Evolutionary conservation across 2,797 vertebrate species (phyloP), one percentile per base, ranked within the genome.

Genomic region (Clarias platycephalus): DNA sequence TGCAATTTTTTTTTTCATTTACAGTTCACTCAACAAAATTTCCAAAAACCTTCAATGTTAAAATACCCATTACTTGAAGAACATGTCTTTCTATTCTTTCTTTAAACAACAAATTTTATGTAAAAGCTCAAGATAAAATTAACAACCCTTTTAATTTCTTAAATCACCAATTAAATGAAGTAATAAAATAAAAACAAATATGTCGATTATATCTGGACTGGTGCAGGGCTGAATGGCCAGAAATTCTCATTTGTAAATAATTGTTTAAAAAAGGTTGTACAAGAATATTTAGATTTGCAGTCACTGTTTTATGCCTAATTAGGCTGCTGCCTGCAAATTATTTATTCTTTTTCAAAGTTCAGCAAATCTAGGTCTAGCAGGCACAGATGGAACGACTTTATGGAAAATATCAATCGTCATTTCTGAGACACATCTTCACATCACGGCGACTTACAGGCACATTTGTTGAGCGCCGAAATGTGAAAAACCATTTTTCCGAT

Each of bases 401-500:
- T n/a, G 18, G 68, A 85, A 90, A 82, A 84, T 70, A 91, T 93
- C 91, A 88, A 87, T 92, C 91, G 91, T 91, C 82, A 90, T 92
- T 90, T 64, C 84, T 37, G 82, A 85, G 87, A 82, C 82, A 86
- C 44, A 83, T 88, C 90, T 90, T 83, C 87, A 89, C 88, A 87
- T 76, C 86, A 89, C 82, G 89, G 82, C 87, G 89, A 89, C 67
- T 87, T 91, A 82, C 81, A 77, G 86, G 87, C 88, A 49, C 83
- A 79, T 81, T 58, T 40, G 83, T 86, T 83, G 88, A 85, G 64
- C 63, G 86, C 58, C 84, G 53, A 90, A 89, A 91, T 89, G 89
- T 88, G 88, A 85, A 89, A 44, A 90, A 83, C 44, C 84, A 86
- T 89, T 71, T 83, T 79, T 87, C 86, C 83, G 88, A 82, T 89